phyloP scores from a whole-genome alignment of 2,888 invertebrate genomes.

The Athrips mouffetella region DNA sequence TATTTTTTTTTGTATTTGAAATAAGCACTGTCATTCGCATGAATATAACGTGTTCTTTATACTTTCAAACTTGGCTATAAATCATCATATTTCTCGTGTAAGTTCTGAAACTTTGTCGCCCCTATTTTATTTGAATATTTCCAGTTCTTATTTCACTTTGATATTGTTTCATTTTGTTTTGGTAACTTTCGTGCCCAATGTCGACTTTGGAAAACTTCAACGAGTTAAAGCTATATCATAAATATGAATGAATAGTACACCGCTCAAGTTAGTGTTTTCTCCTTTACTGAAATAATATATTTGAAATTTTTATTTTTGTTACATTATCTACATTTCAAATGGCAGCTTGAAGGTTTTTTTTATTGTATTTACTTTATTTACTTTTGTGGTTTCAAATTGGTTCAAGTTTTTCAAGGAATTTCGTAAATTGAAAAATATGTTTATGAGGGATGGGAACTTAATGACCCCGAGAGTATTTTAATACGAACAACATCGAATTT shows the following conservation, averaged over 20 bases:
- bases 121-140: constrained; percentile 26
- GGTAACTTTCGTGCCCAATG: constrained; percentile 8
- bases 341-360: background rate
- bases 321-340: background rate
- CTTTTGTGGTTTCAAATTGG: background rate
- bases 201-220: constrained; percentile 32
- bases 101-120: constrained; percentile 26
- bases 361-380: background rate
- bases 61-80: constrained; percentile 58
- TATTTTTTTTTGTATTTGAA: background rate
- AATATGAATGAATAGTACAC: constrained; percentile 36
- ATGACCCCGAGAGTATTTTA: constrained; percentile 54
- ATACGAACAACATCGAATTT: constrained; percentile 72
- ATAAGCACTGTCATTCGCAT: too few relatives aligned
- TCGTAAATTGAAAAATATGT: background rate
- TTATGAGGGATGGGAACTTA: constrained; percentile 19
- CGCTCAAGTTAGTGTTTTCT: constrained; percentile 66
- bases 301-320: background rate
- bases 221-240: constrained; percentile 64
- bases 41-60: constrained; percentile 18
- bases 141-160: constrained; percentile 18
- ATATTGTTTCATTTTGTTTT: constrained; percentile 27
- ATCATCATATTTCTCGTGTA: constrained; percentile 33
- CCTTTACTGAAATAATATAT: constrained; percentile 36
- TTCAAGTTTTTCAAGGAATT: background rate